phyloP scores from a whole-genome alignment of 2,797 vertebrate genomes.

The Paramormyrops hopkinsi region DNA sequence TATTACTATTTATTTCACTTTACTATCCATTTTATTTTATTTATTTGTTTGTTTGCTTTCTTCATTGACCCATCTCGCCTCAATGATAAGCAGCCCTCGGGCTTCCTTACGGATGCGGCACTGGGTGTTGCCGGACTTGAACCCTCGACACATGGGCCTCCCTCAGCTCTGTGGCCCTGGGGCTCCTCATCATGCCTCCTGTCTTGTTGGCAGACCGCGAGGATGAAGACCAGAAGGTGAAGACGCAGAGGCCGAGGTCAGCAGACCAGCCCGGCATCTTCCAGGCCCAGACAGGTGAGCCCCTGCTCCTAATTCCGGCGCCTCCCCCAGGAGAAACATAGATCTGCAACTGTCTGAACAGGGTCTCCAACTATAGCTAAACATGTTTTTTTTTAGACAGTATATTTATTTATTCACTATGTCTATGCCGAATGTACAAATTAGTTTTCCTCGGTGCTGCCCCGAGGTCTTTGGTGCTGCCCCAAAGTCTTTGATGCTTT shows the following conservation, averaged over 20 bases:
- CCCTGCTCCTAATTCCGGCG: conserved; percentile 33
- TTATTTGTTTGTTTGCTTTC: not conserved
- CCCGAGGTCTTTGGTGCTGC: not conserved
- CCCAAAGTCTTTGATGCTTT: not conserved
- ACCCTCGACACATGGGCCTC: not conserved
- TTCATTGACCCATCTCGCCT: not conserved
- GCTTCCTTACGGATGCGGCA: not conserved
- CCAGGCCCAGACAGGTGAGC: conserved; percentile 97
- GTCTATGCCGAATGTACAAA: not conserved
- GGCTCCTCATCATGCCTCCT: conserved; percentile 6
- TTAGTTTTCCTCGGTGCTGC: not conserved
- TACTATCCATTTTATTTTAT: not conserved
- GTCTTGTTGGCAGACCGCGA: conserved; percentile 74
- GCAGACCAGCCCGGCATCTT: conserved; percentile 94
- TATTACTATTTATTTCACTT: not conserved
- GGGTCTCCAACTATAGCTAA: not conserved
- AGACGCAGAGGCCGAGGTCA: conserved; percentile 92
- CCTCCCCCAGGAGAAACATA: conserved; percentile 34
- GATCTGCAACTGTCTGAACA: not conserved
- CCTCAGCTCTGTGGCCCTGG: not conserved
- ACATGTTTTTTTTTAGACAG: not conserved
- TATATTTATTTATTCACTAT: not conserved
- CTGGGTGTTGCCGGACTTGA: not conserved
- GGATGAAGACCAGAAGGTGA: conserved; percentile 90
- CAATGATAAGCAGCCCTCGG: not conserved